Base-by-base conservation (phyloP, 2,113 vertebrate genomes). In the Mirza zaza region DNA sequence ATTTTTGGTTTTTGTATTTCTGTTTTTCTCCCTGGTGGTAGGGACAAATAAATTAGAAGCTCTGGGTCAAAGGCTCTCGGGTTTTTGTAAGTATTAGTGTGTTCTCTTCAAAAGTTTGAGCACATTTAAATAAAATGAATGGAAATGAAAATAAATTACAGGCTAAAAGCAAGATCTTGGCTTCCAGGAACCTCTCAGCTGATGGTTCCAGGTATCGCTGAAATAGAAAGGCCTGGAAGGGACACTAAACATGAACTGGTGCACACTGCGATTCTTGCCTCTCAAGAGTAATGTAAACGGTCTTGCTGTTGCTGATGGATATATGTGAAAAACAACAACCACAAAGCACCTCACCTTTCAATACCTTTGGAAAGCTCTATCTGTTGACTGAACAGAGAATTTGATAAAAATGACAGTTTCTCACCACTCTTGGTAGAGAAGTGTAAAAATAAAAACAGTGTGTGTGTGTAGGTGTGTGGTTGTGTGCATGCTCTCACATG, bases 91-190 rank as follows among this genome's bases (percentile, higher is more conserved):
- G 45, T 34, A 87, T 27, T 68, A 85, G 14, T 92, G 73, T 75
- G n/a, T 73, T 91, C 73, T 80, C 42, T 59, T 85, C 81, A 96
- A 90, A 10, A 52, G n/a, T 80, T 85, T 90, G 91, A 82, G 8
- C 27, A 77, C 21, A 52, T 65, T 91, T 93, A 97, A 94, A 18
- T 85, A 82, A 97, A 96, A 96, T 68, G 48, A 85, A 90, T 82
- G 81, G 68, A 86, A 94, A 83, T 90, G 20, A 85, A 97, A 92
- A 95, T 89, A 25, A 91, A 36, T 94, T 71, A 57, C 20, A 86
- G 59, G 34, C 77, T 87, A 67, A 85, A 90, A 88, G 81, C 67
- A 94, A 95, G 61, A 12, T 89, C 52, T 82, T 42, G 13, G n/a
- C 65, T 94, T 94, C 71, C 57, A 55, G 42, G 18, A 81, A 65